Percentiles rank a stretch among this genome's conserved stretches.
These are phyloP conservation scores for Metellina segmentata DNA, from an alignment of 2,888 invertebrate species.

Conservation along the genomic window DNA sequence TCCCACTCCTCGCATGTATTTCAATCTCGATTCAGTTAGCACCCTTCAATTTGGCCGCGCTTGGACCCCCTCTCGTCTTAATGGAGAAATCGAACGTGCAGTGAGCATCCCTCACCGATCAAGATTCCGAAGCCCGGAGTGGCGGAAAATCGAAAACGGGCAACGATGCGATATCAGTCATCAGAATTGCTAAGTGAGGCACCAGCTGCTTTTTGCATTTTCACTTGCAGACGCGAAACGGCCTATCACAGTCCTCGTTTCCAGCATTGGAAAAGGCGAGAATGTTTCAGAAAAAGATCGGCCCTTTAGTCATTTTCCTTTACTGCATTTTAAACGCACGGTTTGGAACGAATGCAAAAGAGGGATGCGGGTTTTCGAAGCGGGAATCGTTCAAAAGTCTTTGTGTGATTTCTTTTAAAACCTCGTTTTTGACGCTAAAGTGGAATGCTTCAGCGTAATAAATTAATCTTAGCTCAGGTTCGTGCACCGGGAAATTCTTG, in stretches of 20 bases:
- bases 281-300: slow-evolving; percentile 2
- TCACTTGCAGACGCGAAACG: not conserved
- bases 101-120: not conserved
- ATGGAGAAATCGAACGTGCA: slow-evolving; percentile 28
- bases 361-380: no score
- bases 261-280: slow-evolving; percentile 4
- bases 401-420: no score
- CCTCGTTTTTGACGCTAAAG: no score
- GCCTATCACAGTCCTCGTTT: not conserved
- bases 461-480: no score
- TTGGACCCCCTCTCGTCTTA: not conserved
- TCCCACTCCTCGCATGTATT: no score
- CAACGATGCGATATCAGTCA: slow-evolving; percentile 11
- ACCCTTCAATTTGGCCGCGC: not conserved
- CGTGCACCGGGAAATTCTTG: no score
- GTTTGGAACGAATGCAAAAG: no score
- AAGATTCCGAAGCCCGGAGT: slow-evolving; percentile 9
- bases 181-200: slow-evolving; percentile 47
- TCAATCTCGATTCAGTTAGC: not conserved
- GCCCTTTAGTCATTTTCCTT: slow-evolving; percentile 4
- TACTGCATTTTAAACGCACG: slow-evolving; percentile 22
- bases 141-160: slow-evolving; percentile 42
- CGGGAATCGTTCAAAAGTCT: no score
- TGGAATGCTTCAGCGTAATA: no score
- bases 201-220: slow-evolving; percentile 34